Percentiles rank a stretch among this genome's conserved stretches.
Evolutionary conservation across 1,140 invertebrate species (phyloP).

Genomic region (Pristionchus pacificus): DNA sequence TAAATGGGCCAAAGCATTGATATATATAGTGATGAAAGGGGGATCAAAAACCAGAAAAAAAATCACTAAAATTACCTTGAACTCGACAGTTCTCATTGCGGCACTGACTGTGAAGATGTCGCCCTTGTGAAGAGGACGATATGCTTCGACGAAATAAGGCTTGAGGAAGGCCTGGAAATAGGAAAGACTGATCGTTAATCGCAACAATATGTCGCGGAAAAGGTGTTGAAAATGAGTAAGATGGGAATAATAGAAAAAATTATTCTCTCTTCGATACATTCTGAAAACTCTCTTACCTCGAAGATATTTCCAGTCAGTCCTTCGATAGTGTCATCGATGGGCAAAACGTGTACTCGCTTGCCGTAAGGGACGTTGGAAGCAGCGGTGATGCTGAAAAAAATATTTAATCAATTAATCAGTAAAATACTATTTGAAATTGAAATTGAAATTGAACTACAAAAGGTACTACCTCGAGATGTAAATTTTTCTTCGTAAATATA

Average conservation of each 20-base stretch:
- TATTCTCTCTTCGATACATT: no score
- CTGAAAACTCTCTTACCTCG: no score
- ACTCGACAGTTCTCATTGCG: slow-evolving; percentile 97
- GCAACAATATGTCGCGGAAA: no score
- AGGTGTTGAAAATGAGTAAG: background rate
- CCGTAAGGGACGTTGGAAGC: slow-evolving; percentile 98
- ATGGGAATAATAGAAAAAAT: background rate
- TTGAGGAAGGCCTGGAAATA: slow-evolving; percentile 98
- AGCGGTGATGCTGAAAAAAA: slow-evolving; percentile 63
- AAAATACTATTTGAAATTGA: slow-evolving; percentile 19
- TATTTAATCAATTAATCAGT: slow-evolving; percentile 29
- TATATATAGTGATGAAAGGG: background rate
- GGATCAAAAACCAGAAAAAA: background rate
- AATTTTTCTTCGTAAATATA: no score
- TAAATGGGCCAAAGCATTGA: no score
- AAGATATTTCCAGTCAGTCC: slow-evolving; percentile 77
- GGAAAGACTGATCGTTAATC: no score
- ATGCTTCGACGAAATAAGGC: slow-evolving; percentile 97
- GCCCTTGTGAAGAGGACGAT: slow-evolving; percentile 93
- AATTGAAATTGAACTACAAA: slow-evolving; percentile 7
- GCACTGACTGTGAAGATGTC: slow-evolving; percentile 97
- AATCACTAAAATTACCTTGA: slow-evolving; percentile 73
- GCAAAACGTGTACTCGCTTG: slow-evolving; percentile 92
- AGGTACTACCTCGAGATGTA: no score
- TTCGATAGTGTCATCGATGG: slow-evolving; percentile 97